Evolutionary conservation across 2,113 vertebrate genomes (phyloP).

Genomic region (Kryptolebias marmoratus): DNA sequence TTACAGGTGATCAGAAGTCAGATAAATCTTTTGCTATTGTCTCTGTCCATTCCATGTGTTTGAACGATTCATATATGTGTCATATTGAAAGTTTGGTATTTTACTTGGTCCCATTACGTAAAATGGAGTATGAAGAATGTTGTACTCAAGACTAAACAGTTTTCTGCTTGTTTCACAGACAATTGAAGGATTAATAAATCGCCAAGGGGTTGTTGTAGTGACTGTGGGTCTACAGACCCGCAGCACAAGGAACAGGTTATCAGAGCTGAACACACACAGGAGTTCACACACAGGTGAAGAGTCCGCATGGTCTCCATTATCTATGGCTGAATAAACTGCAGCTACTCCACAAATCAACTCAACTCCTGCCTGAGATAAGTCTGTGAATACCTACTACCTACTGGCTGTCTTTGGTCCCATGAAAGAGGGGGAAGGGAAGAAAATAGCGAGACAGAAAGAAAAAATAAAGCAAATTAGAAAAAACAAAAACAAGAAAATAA

Average conservation of each 20-base stretch:
- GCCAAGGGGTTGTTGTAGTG: conserved; percentile 10
- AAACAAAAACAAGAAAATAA: neutral
- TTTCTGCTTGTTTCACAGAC: conserved; percentile 12
- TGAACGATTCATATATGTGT: no score
- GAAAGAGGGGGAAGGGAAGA: neutral
- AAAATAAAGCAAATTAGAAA: neutral
- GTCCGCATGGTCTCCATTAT: conserved; percentile 37
- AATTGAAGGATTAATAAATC: conserved; percentile 37
- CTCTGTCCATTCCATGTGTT: no score
- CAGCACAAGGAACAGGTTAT: conserved; percentile 40
- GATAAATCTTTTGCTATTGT: no score
- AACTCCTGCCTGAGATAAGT: conserved; percentile 37
- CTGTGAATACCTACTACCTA: neutral
- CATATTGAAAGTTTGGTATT: no score
- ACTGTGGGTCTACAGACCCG: conserved; percentile 2
- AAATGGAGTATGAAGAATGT: neutral
- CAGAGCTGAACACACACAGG: conserved; percentile 50
- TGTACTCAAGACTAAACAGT: neutral
- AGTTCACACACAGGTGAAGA: conserved; percentile 70
- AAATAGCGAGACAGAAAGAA: neutral
- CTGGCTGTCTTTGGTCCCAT: conserved; percentile 1
- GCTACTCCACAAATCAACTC: conserved; percentile 31
- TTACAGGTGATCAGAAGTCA: no score
- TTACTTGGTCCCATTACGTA: no score
- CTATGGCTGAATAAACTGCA: conserved; percentile 14